Evolutionary conservation across 37 sponge, comb jelly and placozoan genomes (phyloP).

Genomic region (Tethya wilhelma): DNA sequence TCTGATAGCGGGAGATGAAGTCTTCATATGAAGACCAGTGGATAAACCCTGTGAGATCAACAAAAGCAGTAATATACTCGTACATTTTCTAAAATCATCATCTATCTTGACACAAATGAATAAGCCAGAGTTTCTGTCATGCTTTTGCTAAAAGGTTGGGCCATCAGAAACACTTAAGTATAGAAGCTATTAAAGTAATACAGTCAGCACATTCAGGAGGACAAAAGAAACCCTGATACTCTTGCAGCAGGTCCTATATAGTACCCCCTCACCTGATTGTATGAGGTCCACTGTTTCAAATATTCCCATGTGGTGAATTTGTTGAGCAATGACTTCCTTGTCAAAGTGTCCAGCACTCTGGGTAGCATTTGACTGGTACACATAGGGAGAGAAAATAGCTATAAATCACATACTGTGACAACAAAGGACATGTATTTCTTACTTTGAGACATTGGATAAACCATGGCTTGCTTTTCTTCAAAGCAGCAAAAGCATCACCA

Average conservation of each 20-base stretch:
- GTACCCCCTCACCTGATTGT: slow-evolving; percentile 62
- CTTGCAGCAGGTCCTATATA: not conserved
- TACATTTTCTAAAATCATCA: too few relatives aligned
- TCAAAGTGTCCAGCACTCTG: slow-evolving; percentile 75
- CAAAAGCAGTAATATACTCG: too few relatives aligned
- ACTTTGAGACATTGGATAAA: slow-evolving; percentile 64
- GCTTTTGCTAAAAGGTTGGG: too few relatives aligned
- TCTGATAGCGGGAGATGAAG: slow-evolving; percentile 30
- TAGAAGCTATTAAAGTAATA: too few relatives aligned
- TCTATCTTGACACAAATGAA: not conserved
- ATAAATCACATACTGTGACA: not conserved
- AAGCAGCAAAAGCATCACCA: slow-evolving; percentile 25
- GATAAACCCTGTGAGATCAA: slow-evolving; percentile 30
- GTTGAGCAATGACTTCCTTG: slow-evolving; percentile 53
- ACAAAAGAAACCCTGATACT: too few relatives aligned
- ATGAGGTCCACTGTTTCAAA: slow-evolving; percentile 80
- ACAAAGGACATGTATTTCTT: not conserved
- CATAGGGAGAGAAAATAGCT: not conserved
- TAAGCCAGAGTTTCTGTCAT: too few relatives aligned
- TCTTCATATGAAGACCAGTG: slow-evolving; percentile 35
- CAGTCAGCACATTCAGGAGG: too few relatives aligned
- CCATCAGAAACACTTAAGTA: too few relatives aligned
- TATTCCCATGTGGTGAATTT: slow-evolving; percentile 65
- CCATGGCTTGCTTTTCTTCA: slow-evolving; percentile 37
- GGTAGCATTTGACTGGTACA: slow-evolving; percentile 44